Conservation (phyloP, 1,140 invertebrate species). For the Triops cancriformis region DNA sequence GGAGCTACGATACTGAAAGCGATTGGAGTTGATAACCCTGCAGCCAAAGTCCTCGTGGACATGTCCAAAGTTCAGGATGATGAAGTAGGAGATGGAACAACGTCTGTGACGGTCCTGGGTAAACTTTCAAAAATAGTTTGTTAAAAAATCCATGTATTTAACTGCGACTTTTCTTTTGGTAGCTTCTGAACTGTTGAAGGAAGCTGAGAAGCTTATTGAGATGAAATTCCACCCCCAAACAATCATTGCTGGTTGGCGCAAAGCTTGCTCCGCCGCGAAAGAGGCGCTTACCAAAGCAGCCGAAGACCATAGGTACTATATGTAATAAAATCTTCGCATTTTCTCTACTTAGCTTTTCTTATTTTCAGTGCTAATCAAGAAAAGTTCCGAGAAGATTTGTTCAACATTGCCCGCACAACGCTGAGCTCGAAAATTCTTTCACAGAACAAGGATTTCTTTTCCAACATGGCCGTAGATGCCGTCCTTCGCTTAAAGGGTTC, state of each 20-base stretch:
- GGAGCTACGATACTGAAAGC: slow-evolving; percentile 96
- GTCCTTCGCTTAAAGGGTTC: slow-evolving; percentile 90
- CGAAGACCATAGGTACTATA: slow-evolving; percentile 64
- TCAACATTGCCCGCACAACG: slow-evolving; percentile 96
- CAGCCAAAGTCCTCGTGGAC: slow-evolving; percentile 96
- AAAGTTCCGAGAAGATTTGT: slow-evolving; percentile 75
- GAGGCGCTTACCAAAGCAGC: slow-evolving; percentile 69
- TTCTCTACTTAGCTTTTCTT: too few species aligned
- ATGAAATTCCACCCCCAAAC: slow-evolving; percentile 98
- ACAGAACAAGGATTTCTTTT: slow-evolving; percentile 95
- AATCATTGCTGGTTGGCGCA: slow-evolving; percentile 90
- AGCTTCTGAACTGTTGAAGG: slow-evolving; percentile 88
- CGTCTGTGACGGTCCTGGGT: slow-evolving; percentile 92
- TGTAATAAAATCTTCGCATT: background rate
- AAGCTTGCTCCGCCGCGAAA: slow-evolving; percentile 71
- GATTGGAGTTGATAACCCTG: slow-evolving; percentile 96
- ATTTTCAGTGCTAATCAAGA: slow-evolving; percentile 56
- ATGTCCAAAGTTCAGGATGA: slow-evolving; percentile 98
- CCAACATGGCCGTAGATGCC: slow-evolving; percentile 90
- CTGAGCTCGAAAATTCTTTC: slow-evolving; percentile 96
- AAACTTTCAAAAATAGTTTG: slow-evolving; percentile 45
- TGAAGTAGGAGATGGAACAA: slow-evolving; percentile 99
- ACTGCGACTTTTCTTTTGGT: slow-evolving; percentile 22
- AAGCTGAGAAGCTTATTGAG: slow-evolving; percentile 88
- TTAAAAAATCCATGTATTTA: slow-evolving; percentile 30